A percentile compares a stretch with the other conserved stretches of the same genome.
Conservation (phyloP, 2,113 vertebrate genomes). For the Todiramphus chloris region DNA sequence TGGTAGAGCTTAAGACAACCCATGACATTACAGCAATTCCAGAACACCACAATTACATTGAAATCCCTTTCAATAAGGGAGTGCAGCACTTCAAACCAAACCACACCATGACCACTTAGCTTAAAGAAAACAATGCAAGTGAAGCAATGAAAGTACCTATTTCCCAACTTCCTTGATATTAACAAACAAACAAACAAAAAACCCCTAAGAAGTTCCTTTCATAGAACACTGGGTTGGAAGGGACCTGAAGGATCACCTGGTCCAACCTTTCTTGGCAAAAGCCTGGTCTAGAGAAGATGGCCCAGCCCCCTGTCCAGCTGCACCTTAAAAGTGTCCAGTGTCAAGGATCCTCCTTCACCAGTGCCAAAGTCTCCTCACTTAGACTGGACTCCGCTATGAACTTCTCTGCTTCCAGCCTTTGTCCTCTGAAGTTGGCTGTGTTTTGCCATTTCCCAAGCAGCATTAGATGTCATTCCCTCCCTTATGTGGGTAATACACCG, state of each 20-base stretch:
- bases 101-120: background rate
- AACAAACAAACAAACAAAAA: background rate
- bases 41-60: background rate
- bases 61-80: background rate
- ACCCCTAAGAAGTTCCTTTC: background rate
- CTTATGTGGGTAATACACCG: background rate
- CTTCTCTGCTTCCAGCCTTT: background rate
- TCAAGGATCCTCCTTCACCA: background rate
- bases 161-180: background rate
- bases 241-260: background rate
- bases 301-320: background rate
- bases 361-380: background rate
- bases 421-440: background rate
- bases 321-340: background rate
- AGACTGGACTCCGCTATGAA: background rate
- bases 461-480: background rate
- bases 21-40: background rate
- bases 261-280: background rate
- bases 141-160: fast-evolving
- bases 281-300: background rate
- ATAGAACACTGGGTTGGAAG: background rate
- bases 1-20: background rate
- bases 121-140: too few relatives aligned
- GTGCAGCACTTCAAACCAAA: background rate
- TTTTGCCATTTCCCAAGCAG: background rate